phyloP scores from a whole-genome alignment of 2,113 vertebrate species.

The Malaclemys terrapin region DNA sequence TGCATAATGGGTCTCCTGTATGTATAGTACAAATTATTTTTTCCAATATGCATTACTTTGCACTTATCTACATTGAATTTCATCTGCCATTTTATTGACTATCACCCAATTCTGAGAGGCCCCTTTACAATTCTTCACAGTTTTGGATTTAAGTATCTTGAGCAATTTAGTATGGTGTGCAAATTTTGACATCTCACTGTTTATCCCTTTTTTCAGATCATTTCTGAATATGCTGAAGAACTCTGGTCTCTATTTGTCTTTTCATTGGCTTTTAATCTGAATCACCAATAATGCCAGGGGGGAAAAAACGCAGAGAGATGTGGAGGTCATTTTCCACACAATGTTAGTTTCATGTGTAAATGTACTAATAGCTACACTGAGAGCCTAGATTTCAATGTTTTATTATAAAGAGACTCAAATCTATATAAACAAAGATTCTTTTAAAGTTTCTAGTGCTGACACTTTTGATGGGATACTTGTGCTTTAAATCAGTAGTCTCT shows the following conservation, averaged over 20 bases:
- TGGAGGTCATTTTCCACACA: neutral
- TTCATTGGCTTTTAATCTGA: neutral
- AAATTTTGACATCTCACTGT: no score
- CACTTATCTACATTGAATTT: no score
- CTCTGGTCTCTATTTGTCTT: neutral
- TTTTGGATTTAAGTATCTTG: no score
- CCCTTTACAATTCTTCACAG: no score
- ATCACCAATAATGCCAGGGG: neutral
- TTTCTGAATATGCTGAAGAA: no score
- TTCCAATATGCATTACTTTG: no score
- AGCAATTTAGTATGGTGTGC: no score
- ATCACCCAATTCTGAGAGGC: no score
- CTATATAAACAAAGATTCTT: neutral
- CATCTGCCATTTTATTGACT: no score
- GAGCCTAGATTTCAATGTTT: neutral
- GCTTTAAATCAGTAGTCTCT: constrained; percentile 19
- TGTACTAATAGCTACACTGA: neutral
- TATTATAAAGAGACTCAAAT: neutral
- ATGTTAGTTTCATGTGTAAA: neutral
- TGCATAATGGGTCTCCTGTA: neutral
- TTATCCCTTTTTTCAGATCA: no score
- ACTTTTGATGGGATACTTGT: constrained; percentile 9
- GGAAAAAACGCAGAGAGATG: neutral
- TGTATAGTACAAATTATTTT: no score
- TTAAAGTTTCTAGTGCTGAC: neutral